Evolutionary conservation across 2,113 vertebrate species (phyloP), one percentile per base, ranked within the genome.

Genomic region (Haliaeetus leucogaster): DNA sequence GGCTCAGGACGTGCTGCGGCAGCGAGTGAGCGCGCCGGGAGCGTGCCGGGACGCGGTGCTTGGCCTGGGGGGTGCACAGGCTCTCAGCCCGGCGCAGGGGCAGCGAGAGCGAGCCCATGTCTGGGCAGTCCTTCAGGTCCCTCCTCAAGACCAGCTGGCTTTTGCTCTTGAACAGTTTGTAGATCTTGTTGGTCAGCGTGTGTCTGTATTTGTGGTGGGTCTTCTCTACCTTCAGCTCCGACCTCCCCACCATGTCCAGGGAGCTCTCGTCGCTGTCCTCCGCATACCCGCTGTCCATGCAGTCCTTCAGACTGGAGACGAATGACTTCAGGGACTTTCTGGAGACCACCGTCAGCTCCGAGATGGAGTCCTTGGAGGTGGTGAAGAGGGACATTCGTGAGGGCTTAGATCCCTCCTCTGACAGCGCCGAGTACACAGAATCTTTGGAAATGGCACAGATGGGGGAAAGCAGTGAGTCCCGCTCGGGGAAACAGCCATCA

Each of bases 1-100:
- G 62, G 38, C 93, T 90, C 58, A 98, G 94, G 23, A 98, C 97
- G 12, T 99, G 97, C 96, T 99, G 99, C 0, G 99, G 99, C 53
- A 99, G 97, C 1, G 99, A 99, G 93, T 98, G 98, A 21, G 99
- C 99, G 18, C 99, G 98, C 26, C 98, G 99, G 43, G 99, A 98
- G 42, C 99, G 98, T 7, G 98, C 85, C 0, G 95, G 85, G 10
- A 97, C 13, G 3, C 93, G 91, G 27, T 96, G 95, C 87, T 94
- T 97, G 4, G 98, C 96, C 65, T 98, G 98, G 1, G 99, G 97
- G 55, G 97, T 97, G 65, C 98, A 99, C 82, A 99, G 97, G 96
- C 99, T 99, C 89, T 98, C 99, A 0, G 99, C 98, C 16, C 99
- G 96, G 45, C 96, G 98, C 71, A 99, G 97, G 2, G 98, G 95